These are phyloP conservation scores for Columbina picui DNA, from an alignment of 2,113 vertebrate genomes.

Conservation along the genomic window DNA sequence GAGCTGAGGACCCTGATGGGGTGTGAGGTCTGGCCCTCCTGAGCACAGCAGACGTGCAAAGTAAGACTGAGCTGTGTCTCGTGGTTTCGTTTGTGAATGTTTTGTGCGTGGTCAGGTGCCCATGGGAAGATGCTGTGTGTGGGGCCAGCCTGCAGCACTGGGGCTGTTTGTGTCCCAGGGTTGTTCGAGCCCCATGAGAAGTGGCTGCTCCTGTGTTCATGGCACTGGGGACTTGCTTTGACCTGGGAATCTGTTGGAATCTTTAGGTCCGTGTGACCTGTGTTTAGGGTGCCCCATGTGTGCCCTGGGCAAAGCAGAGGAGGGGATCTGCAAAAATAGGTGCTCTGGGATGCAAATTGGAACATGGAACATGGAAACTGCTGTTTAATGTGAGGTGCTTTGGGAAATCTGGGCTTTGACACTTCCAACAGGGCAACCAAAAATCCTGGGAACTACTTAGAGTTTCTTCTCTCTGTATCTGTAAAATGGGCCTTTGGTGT, in stretches of 20 bases:
- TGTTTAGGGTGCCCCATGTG: background rate
- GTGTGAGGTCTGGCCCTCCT: background rate
- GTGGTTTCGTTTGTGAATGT: background rate
- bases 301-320: background rate
- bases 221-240: background rate
- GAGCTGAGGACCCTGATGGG: background rate
- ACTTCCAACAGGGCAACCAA: background rate
- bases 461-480: rapidly evolving
- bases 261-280: background rate
- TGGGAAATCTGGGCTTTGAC: background rate
- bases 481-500: background rate
- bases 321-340: background rate
- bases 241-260: background rate
- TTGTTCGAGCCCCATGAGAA: background rate
- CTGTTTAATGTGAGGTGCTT: background rate
- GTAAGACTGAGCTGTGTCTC: rapidly evolving
- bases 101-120: rapidly evolving
- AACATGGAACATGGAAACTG: rapidly evolving
- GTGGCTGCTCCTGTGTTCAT: background rate
- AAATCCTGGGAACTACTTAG: background rate
- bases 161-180: background rate
- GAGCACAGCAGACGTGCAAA: background rate
- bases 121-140: rapidly evolving
- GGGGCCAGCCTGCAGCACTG: background rate
- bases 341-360: rapidly evolving